A percentile compares a stretch with the other conserved stretches of the same genome.
Evolutionary conservation across 2,113 vertebrate genomes (phyloP).

Genomic region (Phyllostomus hastatus): DNA sequence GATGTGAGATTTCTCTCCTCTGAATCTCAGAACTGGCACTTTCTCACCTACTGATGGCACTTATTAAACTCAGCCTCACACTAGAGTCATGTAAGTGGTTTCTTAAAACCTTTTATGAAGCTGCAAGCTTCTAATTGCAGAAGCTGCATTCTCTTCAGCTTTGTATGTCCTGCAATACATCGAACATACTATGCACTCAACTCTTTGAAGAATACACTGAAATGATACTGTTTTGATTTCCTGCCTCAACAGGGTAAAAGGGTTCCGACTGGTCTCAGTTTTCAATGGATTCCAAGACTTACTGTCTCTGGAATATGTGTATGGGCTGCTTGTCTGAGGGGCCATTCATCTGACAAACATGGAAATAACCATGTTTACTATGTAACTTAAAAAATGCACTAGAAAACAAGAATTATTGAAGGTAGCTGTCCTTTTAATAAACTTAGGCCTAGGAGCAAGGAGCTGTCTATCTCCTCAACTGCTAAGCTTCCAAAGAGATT

Average conservation of each 20-base stretch:
- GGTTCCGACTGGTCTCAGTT: not conserved
- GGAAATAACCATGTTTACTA: slow-evolving; percentile 38
- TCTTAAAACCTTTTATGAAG: not conserved
- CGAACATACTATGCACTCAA: not conserved
- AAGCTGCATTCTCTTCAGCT: not conserved
- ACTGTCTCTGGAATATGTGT: not conserved
- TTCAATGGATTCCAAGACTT: not conserved
- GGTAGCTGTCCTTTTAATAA: slow-evolving; percentile 47
- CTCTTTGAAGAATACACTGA: not conserved
- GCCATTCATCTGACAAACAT: slow-evolving; percentile 39
- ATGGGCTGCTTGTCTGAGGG: not conserved
- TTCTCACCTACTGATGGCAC: not conserved
- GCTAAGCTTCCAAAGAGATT: not conserved
- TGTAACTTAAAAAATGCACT: slow-evolving; percentile 28
- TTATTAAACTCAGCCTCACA: not conserved
- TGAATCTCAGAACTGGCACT: not conserved
- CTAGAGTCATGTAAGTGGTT: not conserved
- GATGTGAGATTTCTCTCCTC: not conserved
- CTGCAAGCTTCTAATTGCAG: not conserved
- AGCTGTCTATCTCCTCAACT: not conserved
- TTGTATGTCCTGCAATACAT: not conserved
- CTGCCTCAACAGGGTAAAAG: not conserved
- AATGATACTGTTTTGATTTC: not conserved
- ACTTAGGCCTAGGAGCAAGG: not conserved
- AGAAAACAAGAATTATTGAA: slow-evolving; percentile 34